Base-by-base conservation (phyloP, 2,888 invertebrate species). In the Cyaniris semiargus region DNA sequence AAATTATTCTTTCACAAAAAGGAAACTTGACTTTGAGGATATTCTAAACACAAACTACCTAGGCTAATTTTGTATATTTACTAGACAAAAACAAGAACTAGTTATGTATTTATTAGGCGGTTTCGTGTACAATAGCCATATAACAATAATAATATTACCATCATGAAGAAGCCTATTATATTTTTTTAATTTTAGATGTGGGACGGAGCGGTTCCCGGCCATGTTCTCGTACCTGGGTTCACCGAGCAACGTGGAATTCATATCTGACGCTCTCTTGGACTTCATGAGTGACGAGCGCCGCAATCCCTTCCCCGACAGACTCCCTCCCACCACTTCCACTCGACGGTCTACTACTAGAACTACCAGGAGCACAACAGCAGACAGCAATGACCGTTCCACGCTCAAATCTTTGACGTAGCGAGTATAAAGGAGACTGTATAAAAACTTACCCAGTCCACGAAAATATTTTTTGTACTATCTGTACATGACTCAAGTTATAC, bases 171-270 rank as follows among this genome's bases (percentile, higher is more conserved):
- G 34, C 34, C 6, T 34, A 38, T 10, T 31, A 13, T 5, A 7
- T 18, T 31, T 8, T 34, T 13, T n/a, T n/a, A n/a, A n/a, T 76
- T 83, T 15, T 85, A 93, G 93, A 77, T 93, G 93, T 79, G 93
- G 93, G 75, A 92, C 91, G 0, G 90, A 91, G 78, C 88, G 92
- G 0, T 92, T 85, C 76, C 93, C 93, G 6, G 88, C 93, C 0
- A 86, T 93, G 85, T 93, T 91, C 81, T 87, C 91, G 0, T 92
- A 90, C 79, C 1, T 88, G 0, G 92, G 84, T 0, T 87, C 93
- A 0, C 82, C 82, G 0, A 77, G 82, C 1, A 92, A 90, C 80
- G 82, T 91, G 83, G 86, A 90, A 5, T 93, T 93, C 78, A 86
- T 93, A 6, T 79, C 84, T 1, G 90, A 90, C 81, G 89, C 90